Base-by-base conservation (phyloP, 1,140 invertebrate species). In the Drosophila chauvacae region DNA sequence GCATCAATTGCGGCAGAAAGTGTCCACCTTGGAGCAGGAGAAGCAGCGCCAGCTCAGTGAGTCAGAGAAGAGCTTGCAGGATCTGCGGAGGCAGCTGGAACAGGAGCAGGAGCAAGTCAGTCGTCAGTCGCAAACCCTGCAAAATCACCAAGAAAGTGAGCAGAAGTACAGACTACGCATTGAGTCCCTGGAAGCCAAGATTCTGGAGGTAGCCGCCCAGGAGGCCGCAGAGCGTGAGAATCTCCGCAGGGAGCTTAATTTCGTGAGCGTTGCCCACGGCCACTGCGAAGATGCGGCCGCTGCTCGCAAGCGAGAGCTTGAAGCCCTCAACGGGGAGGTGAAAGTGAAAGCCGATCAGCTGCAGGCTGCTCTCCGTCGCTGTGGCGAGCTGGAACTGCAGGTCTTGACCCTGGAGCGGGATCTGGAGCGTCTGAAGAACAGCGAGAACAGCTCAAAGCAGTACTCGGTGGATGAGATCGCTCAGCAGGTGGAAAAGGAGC, bases 391-490 rank as follows among this genome's bases (percentile, higher is more conserved):
- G 16, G 72, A 91, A n/a, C 51, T 61, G 0, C 78, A 87, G 63
- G 66, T 92, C 13, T 44, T 70, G 0, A 57, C 51, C 0, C 35
- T 93, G 0, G 91, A 92, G 18, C 44, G 74, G 6, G 91, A 92
- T 16, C 39, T 92, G 37, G 91, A 92, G 45, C 77, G 85, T 6
- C 33, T 92, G 2, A 80, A 72, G 57, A 80, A 80, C 18, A 81
- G 75, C 18, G 91, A 92, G 7, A 69, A 91, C 4, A 77, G 86
- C 66, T 90, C 92, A 0, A 86, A 91, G 74, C 88, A 78, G 33
- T 86, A 90, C 37, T 93, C 94, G 1, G 93, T 95, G 4, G 94
- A 95, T 53, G 94, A 95, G 53, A 94, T 95, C 62, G 92, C 93
- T 3, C 93, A 92, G 55, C 92, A 94, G 77, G 93, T 95, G 4